phyloP scores from a whole-genome alignment of 2,888 invertebrate genomes.

The Drosophila kanekoi region DNA sequence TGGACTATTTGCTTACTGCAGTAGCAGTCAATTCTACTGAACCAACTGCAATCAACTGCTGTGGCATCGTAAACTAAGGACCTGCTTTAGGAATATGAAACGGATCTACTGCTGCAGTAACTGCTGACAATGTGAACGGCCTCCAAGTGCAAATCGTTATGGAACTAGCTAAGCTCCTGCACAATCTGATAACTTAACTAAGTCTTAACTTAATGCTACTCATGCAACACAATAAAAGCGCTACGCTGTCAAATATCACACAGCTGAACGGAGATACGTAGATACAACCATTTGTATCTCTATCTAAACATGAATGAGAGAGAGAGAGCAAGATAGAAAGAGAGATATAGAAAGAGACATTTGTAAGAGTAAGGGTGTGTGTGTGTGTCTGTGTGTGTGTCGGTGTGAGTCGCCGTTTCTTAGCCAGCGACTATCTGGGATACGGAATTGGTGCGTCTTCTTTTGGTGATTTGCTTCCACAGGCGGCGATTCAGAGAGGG shows the following conservation, averaged over 20 bases:
- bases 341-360: neutral
- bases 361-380: conserved; percentile 1
- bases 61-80: too few relatives aligned
- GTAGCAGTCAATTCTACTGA: too few relatives aligned
- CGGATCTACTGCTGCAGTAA: neutral
- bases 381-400: conserved; percentile 14
- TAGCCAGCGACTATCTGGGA: conserved; percentile 84
- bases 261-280: conserved; percentile 24
- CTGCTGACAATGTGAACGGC: conserved; percentile 7
- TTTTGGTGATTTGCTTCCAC: conserved; percentile 92
- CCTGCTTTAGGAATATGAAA: too few relatives aligned
- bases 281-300: conserved; percentile 13
- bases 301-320: conserved; percentile 7
- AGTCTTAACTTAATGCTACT: conserved; percentile 44
- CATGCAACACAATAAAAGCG: conserved; percentile 36
- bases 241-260: conserved; percentile 48
- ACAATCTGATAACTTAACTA: conserved; percentile 24
- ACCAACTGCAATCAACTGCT: too few relatives aligned
- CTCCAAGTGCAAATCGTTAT: neutral
- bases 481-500: conserved; percentile 91
- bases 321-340: conserved; percentile 1
- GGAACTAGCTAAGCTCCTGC: conserved; percentile 2
- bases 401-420: neutral
- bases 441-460: conserved; percentile 87
- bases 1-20: too few relatives aligned